Evolutionary conservation across 1,140 invertebrate genomes (phyloP).

Genomic region (Trichoplusia ni): DNA sequence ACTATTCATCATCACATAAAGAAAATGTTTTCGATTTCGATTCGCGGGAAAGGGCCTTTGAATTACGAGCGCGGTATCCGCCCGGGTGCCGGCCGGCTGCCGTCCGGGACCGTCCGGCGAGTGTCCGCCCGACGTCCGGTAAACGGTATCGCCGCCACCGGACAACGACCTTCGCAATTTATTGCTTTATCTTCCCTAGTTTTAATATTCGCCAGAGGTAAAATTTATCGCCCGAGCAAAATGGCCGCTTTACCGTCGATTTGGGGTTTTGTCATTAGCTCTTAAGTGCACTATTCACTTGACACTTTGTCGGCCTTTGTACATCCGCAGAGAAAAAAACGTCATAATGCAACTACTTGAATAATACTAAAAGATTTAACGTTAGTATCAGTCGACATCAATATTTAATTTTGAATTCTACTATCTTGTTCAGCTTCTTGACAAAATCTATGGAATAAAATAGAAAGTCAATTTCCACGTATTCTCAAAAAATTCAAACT

Average conservation of each 20-base stretch:
- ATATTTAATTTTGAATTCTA: no score
- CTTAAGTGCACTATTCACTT: neutral
- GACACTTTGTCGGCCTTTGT: neutral
- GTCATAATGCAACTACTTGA: neutral
- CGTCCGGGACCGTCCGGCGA: neutral
- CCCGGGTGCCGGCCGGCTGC: neutral
- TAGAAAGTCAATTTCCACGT: no score
- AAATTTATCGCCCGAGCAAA: neutral
- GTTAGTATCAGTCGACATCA: no score
- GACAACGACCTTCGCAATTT: conserved; percentile 10
- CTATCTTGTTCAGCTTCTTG: no score
- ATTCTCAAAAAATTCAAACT: no score
- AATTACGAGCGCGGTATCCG: neutral
- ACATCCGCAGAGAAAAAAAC: neutral
- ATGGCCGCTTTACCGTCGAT: neutral
- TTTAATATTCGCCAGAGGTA: conserved; percentile 5
- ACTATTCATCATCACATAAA: neutral
- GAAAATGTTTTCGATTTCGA: conserved; percentile 11
- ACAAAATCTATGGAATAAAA: no score
- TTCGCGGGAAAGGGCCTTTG: neutral
- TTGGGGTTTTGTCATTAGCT: neutral
- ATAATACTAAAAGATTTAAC: no score
- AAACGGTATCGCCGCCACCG: neutral
- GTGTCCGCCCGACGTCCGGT: no score
- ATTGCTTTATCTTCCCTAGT: conserved; percentile 19